Evolutionary conservation across 1,140 invertebrate genomes (phyloP).

Genomic region (Araneus ventricosus): DNA sequence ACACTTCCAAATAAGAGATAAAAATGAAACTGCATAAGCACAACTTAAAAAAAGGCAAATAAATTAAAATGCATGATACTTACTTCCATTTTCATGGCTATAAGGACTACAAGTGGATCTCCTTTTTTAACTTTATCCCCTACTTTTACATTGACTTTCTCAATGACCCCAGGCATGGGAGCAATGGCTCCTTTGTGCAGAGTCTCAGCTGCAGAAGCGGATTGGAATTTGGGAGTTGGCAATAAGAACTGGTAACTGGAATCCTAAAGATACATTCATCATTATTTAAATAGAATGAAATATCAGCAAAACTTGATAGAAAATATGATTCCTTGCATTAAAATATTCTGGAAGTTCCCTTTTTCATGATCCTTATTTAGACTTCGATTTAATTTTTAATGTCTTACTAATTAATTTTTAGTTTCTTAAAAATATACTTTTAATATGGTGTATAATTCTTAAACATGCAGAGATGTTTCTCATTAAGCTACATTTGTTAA

Average conservation of each 20-base stretch:
- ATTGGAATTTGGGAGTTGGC: slow-evolving; percentile 81
- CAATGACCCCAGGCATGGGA: slow-evolving; percentile 97
- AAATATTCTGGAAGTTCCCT: neutral
- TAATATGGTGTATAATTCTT: too few relatives aligned
- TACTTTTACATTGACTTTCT: slow-evolving; percentile 91
- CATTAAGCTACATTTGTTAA: too few relatives aligned
- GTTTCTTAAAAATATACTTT: too few relatives aligned
- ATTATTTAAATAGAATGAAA: neutral
- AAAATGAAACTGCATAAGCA: neutral
- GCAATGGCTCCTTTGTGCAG: slow-evolving; percentile 84
- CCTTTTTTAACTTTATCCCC: slow-evolving; percentile 90
- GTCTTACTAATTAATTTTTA: too few relatives aligned
- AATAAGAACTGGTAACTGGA: slow-evolving; percentile 80
- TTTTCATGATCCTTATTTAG: too few relatives aligned
- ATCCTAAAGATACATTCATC: slow-evolving; percentile 78
- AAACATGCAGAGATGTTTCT: too few relatives aligned
- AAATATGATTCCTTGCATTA: neutral
- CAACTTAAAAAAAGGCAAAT: neutral
- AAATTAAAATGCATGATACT: slow-evolving; percentile 71
- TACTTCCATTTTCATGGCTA: slow-evolving; percentile 99
- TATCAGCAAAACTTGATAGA: neutral
- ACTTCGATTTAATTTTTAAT: too few relatives aligned
- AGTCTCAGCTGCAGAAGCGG: slow-evolving; percentile 77
- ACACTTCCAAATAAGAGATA: neutral
- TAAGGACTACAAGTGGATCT: slow-evolving; percentile 92